Evolutionary conservation across 1,140 invertebrate species (phyloP).

Genomic region (Caligus rogercresseyi): DNA sequence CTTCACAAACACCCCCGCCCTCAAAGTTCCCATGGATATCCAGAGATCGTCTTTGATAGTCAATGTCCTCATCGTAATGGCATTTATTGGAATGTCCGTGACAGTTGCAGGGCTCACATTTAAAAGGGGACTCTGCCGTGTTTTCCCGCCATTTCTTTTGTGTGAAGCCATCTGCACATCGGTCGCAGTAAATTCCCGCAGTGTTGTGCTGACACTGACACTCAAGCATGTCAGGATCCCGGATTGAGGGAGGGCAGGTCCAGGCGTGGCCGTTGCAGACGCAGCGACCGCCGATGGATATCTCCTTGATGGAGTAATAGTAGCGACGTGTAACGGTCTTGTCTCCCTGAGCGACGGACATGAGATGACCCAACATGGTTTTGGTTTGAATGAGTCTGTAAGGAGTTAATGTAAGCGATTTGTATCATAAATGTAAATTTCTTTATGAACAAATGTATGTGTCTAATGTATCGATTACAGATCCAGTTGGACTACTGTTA

Average conservation of each 20-base stretch:
- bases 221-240: slow-evolving; percentile 43
- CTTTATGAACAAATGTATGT: too few relatives aligned
- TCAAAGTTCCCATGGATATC: slow-evolving; percentile 80
- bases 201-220: slow-evolving; percentile 93
- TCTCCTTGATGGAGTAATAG: slow-evolving; percentile 98
- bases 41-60: slow-evolving; percentile 51
- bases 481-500: too few relatives aligned
- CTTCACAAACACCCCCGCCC: slow-evolving; percentile 77
- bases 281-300: slow-evolving; percentile 90
- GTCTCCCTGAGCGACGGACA: slow-evolving; percentile 84
- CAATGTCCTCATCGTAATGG: slow-evolving; percentile 63
- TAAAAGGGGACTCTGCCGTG: slow-evolving; percentile 48
- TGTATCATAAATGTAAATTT: too few relatives aligned
- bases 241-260: slow-evolving; percentile 40
- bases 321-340: slow-evolving; percentile 74
- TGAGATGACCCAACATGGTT: slow-evolving; percentile 83
- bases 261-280: slow-evolving; percentile 97
- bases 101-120: slow-evolving; percentile 91
- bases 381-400: slow-evolving; percentile 77
- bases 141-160: slow-evolving; percentile 84
- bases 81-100: slow-evolving; percentile 82
- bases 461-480: too few relatives aligned
- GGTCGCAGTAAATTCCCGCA: slow-evolving; percentile 79
- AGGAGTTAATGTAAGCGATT: too few relatives aligned
- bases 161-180: slow-evolving; percentile 76